These are phyloP conservation scores for Paraescarpia echinospica DNA, from an alignment of 1,140 invertebrate genomes.

Conservation along the genomic window DNA sequence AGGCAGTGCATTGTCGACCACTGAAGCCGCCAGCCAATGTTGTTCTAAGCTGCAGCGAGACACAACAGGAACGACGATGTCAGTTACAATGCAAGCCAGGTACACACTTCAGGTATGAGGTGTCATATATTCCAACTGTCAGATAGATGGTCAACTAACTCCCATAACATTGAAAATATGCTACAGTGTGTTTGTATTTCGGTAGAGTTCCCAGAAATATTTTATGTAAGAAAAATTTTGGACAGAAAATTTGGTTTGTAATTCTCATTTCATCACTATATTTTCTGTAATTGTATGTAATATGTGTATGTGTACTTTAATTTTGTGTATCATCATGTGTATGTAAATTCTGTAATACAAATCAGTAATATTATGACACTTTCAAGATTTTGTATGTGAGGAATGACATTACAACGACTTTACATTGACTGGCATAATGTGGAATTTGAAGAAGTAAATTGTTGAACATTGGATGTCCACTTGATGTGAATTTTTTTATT, in stretches of 20 bases:
- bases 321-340: no score
- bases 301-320: background rate
- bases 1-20: constrained; percentile 26
- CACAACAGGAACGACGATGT: constrained; percentile 21
- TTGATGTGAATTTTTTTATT: background rate
- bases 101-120: constrained; percentile 28
- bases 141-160: constrained; percentile 18
- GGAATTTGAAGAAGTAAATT: background rate
- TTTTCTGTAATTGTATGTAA: background rate
- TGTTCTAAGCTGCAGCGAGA: constrained; percentile 32
- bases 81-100: constrained; percentile 22
- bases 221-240: background rate
- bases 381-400: background rate
- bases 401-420: background rate
- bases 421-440: background rate
- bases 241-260: background rate
- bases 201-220: background rate
- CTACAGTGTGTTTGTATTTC: no score
- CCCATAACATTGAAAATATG: no score
- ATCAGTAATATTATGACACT: background rate
- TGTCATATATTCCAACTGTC: background rate
- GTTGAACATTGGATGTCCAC: background rate
- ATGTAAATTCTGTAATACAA: background rate
- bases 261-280: background rate
- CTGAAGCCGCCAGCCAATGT: constrained; percentile 39